Conservation (phyloP, 2,888 invertebrate species). For the Tryphoninae sp. region DNA sequence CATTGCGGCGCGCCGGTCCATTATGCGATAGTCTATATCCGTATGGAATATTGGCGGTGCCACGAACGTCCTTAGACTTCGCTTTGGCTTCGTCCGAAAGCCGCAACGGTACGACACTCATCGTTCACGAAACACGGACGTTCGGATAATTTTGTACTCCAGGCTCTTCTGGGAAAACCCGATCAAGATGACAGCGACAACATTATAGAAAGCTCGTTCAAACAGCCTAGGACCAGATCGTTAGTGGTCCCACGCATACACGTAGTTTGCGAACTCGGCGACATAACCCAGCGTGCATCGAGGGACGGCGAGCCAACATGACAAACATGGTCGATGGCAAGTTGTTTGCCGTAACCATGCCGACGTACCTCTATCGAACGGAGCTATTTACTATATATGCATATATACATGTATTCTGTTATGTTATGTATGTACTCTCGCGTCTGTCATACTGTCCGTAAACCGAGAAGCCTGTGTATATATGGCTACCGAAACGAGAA, state of each 20-base stretch:
- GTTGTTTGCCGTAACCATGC: slow-evolving; percentile 67
- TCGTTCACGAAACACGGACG: slow-evolving; percentile 12
- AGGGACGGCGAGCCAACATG: slow-evolving; percentile 54
- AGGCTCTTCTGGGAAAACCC: slow-evolving; percentile 39
- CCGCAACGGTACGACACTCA: slow-evolving; percentile 64
- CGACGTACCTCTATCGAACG: slow-evolving; percentile 60
- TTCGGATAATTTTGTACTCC: slow-evolving; percentile 19
- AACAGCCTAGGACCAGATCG: slow-evolving; percentile 40
- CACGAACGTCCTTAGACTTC: slow-evolving; percentile 66
- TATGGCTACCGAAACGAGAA: slow-evolving; percentile 49
- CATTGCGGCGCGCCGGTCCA: slow-evolving; percentile 44
- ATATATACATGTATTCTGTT: slow-evolving; percentile 4
- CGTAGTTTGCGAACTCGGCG: slow-evolving; percentile 48
- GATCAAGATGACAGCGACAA: slow-evolving; percentile 54
- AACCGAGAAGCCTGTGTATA: slow-evolving; percentile 40
- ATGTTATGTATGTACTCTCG: slow-evolving; percentile 2
- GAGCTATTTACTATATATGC: slow-evolving; percentile 5
- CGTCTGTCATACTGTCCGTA: slow-evolving; percentile 13
- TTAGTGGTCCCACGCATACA: slow-evolving; percentile 33
- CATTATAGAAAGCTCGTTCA: slow-evolving; percentile 58
- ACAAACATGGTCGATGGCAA: slow-evolving; percentile 64
- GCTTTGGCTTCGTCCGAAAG: slow-evolving; percentile 60
- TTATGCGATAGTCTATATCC: slow-evolving; percentile 71
- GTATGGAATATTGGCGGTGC: slow-evolving; percentile 69
- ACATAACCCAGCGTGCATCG: slow-evolving; percentile 47